Percentiles rank a stretch among this genome's conserved stretches.
Evolutionary conservation across 2,113 vertebrate species (phyloP).

Genomic region (Athene noctua): DNA sequence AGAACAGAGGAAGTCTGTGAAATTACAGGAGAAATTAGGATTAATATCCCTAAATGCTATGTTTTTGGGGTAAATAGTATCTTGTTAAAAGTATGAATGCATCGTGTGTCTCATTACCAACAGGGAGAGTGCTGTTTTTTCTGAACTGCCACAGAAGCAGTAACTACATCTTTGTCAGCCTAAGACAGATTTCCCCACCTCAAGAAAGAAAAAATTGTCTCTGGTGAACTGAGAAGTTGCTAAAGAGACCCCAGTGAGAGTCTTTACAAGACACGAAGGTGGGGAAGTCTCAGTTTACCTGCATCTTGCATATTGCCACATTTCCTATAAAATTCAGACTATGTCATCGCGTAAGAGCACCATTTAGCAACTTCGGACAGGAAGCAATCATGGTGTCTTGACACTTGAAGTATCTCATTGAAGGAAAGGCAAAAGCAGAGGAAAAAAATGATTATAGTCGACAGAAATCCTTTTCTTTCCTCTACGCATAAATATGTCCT

Average conservation of each 20-base stretch:
- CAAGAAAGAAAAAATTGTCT: background rate
- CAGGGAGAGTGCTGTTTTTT: background rate
- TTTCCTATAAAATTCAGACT: background rate
- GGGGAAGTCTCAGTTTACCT: background rate
- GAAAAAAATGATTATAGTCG: background rate
- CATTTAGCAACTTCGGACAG: background rate
- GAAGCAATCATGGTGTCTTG: background rate
- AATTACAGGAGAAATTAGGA: background rate
- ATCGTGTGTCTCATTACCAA: fast-evolving
- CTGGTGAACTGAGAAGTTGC: background rate
- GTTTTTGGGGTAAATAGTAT: background rate
- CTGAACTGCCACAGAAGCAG: background rate
- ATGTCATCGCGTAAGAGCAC: background rate
- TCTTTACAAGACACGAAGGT: background rate
- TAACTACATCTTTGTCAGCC: background rate
- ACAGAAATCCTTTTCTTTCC: background rate
- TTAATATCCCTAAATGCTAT: background rate
- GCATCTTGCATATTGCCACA: background rate
- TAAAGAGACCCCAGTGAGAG: background rate
- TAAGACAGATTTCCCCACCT: background rate
- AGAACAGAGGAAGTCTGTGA: background rate
- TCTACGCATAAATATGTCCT: background rate
- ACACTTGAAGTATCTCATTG: background rate
- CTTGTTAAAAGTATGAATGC: background rate
- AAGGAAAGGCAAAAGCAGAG: background rate